Conservation (phyloP, 2,113 vertebrate species). For the Montifringilla adamsi region DNA sequence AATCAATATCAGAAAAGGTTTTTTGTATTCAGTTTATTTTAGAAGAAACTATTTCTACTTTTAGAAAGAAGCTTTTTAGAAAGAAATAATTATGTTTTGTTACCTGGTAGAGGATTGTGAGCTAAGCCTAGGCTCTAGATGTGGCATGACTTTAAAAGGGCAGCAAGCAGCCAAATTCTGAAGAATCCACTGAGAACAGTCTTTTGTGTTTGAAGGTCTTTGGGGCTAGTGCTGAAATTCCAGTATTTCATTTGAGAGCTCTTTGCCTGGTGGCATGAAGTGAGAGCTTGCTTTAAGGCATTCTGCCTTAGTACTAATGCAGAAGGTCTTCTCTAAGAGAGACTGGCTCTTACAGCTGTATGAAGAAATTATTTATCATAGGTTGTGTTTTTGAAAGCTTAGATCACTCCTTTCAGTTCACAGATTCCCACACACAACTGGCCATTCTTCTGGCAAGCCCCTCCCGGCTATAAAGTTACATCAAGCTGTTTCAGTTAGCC, state of each 20-base stretch:
- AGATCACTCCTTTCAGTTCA: neutral
- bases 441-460: neutral
- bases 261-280: neutral
- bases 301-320: neutral
- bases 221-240: neutral
- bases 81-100: neutral
- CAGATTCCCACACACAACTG: neutral
- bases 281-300: neutral
- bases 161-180: neutral
- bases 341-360: neutral
- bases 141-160: neutral
- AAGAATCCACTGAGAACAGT: neutral
- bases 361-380: neutral
- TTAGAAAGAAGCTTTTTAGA: neutral
- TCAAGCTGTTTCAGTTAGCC: neutral
- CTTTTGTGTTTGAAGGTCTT: neutral
- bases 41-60: neutral
- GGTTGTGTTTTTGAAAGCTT: neutral
- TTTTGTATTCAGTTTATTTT: neutral
- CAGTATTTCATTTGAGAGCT: neutral
- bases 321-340: neutral
- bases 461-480: fast-evolving
- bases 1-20: neutral
- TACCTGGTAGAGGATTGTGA: neutral
- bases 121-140: neutral